Percentiles rank a stretch among this genome's conserved stretches.
These are phyloP conservation scores for Cathartes aura DNA, from an alignment of 2,113 vertebrate species.

Conservation along the genomic window DNA sequence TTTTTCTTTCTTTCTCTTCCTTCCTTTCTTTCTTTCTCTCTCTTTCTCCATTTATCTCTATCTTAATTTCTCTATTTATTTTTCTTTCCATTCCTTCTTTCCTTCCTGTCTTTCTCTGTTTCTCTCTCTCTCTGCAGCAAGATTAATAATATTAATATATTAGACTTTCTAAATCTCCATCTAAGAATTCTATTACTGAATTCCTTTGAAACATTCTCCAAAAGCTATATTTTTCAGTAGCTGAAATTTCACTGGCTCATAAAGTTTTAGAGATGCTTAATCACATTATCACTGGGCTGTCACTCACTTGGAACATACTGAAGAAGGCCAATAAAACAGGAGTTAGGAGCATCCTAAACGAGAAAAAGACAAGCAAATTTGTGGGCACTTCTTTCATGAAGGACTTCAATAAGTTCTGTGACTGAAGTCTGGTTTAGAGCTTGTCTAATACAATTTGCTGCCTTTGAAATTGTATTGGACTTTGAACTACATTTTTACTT, in stretches of 20 bases:
- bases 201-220: not conserved
- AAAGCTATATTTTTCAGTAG: not conserved
- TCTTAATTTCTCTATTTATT: not conserved
- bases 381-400: not conserved
- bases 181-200: not conserved
- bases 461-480: not conserved
- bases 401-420: not conserved
- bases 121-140: not conserved
- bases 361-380: not conserved
- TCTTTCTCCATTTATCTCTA: not conserved
- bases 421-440: not conserved
- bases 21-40: not conserved
- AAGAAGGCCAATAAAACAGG: not conserved
- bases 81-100: no score
- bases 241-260: not conserved
- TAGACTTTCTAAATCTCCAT: not conserved
- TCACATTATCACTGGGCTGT: not conserved
- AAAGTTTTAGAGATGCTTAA: constrained; percentile 5
- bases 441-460: not conserved
- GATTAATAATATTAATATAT: not conserved
- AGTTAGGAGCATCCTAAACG: not conserved
- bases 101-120: no score
- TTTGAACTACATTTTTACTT: not conserved
- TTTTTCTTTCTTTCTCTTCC: not conserved
- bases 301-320: not conserved